Evolutionary conservation across 2,797 vertebrate species (phyloP), one percentile per base, ranked within the genome.

Genomic region (Bovichtus diacanthus): DNA sequence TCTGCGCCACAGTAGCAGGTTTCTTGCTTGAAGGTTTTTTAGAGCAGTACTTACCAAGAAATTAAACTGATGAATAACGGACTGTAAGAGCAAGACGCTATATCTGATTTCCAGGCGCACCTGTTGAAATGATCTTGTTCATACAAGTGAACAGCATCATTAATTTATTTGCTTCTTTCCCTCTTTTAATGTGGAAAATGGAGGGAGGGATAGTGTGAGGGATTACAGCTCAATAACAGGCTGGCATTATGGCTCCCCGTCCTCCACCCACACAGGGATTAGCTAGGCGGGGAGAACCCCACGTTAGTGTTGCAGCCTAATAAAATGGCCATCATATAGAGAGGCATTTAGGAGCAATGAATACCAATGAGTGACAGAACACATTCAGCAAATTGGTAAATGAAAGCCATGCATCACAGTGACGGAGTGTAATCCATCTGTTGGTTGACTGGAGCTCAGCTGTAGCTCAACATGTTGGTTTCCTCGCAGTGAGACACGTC

Each of bases 361-460:
- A 86, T 86, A 90, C 27, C 78, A 90, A 90, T 87, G 85, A 89
- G 78, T 81, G 87, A 83, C 83, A 88, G 81, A 84, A 85, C 66
- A 74, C 72, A 83, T 89, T 84, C 74, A 83, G 83, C 74, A 85
- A 88, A 87, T 72, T 77, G 76, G 82, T 80, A 85, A 91, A 92
- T 92, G 80, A 88, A 90, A 85, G 82, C 76, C 75, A 91, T 92
- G 83, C 85, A 93, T 93, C 91, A 87, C 68, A 46, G 72, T 87
- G 92, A 91, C 62, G n/a, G 81, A 87, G 76, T 46, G 72, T 76
- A 90, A 90, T 90, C 86, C 90, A 82, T 93, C 88, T 89, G 82
- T 76, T 82, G 76, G 84, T 43, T 85, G 87, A 89, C 82, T 87
- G 86, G 74, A 81, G 83, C 78, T 78, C 81, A 71, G 81, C 77